Conservation (phyloP, 92 coral and sea anemone species). For the Siderastrea siderea region DNA sequence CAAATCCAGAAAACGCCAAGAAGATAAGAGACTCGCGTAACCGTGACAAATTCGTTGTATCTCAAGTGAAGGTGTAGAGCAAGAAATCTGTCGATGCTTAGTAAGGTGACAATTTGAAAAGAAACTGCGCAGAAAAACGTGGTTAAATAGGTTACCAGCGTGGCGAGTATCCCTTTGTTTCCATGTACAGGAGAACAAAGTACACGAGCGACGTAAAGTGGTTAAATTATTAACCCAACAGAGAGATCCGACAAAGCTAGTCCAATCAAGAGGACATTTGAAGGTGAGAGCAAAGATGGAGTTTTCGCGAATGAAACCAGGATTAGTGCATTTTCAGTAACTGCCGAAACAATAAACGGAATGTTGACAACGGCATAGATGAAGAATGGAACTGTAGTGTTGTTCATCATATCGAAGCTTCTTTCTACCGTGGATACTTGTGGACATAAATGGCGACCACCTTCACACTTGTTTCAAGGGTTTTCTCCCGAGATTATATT, state of each 20-base stretch:
- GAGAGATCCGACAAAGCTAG: conserved; percentile 4
- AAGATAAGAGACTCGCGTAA: background rate
- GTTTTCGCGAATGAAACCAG: background rate
- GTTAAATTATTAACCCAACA: background rate
- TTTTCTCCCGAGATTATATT: too few species aligned
- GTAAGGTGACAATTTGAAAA: background rate
- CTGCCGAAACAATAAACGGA: background rate
- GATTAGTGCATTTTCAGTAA: background rate
- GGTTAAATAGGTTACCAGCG: background rate
- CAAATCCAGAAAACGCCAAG: background rate
- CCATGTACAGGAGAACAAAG: background rate
- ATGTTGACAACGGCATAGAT: background rate
- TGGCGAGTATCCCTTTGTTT: background rate
- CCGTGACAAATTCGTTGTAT: background rate
- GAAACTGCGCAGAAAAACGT: background rate
- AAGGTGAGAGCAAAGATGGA: background rate
- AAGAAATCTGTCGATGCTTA: background rate
- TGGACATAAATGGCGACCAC: too few species aligned
- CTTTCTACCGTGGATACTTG: too few species aligned
- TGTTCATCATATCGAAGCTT: background rate
- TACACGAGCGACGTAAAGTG: background rate
- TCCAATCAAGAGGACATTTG: background rate
- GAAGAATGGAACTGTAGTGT: background rate
- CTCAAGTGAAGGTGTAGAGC: background rate
- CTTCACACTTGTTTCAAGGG: too few species aligned